Evolutionary conservation across 2,113 vertebrate genomes (phyloP).

Genomic region (Gnathonemus echidnorhynchus): DNA sequence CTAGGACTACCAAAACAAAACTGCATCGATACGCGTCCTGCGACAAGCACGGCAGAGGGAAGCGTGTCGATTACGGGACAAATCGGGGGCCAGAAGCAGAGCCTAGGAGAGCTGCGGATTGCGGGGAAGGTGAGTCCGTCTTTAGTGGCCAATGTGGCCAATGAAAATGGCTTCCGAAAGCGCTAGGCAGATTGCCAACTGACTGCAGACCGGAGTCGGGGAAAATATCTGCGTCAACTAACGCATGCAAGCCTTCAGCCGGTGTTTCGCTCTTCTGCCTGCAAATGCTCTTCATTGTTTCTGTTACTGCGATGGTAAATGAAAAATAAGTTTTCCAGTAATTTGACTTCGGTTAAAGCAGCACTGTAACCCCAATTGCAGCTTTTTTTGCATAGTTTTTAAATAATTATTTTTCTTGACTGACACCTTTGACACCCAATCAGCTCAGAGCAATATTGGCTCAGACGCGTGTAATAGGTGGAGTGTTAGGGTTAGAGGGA

Average conservation of each 20-base stretch:
- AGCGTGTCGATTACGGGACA: slow-evolving; percentile 21
- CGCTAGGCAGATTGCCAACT: slow-evolving; percentile 51
- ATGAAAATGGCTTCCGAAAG: slow-evolving; percentile 74
- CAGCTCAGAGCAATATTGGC: slow-evolving; percentile 4
- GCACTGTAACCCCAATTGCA: slow-evolving; percentile 28
- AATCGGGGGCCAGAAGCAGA: slow-evolving; percentile 8
- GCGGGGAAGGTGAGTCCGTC: slow-evolving; percentile 67
- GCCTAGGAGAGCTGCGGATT: slow-evolving; percentile 18
- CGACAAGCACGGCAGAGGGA: slow-evolving; percentile 13
- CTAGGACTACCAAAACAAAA: slow-evolving; percentile 39
- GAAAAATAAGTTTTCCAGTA: slow-evolving; percentile 20
- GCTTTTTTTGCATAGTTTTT: slow-evolving; percentile 24
- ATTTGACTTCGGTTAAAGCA: slow-evolving; percentile 23
- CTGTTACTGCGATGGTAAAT: not conserved
- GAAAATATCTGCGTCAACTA: slow-evolving; percentile 14
- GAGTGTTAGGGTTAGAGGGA: not conserved
- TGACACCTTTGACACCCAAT: slow-evolving; percentile 34
- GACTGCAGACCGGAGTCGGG: slow-evolving; percentile 35
- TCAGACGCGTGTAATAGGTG: slow-evolving; percentile 14
- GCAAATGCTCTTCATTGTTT: not conserved
- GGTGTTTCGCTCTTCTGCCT: not conserved
- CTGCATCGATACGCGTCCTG: slow-evolving; percentile 31
- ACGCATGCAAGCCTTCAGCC: slow-evolving; percentile 16
- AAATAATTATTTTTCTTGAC: slow-evolving; percentile 25
- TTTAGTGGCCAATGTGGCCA: slow-evolving; percentile 75